A percentile compares a stretch with the other conserved stretches of the same genome.
phyloP scores from a whole-genome alignment of 2,113 vertebrate genomes.

The Drymodes brunneopygia region DNA sequence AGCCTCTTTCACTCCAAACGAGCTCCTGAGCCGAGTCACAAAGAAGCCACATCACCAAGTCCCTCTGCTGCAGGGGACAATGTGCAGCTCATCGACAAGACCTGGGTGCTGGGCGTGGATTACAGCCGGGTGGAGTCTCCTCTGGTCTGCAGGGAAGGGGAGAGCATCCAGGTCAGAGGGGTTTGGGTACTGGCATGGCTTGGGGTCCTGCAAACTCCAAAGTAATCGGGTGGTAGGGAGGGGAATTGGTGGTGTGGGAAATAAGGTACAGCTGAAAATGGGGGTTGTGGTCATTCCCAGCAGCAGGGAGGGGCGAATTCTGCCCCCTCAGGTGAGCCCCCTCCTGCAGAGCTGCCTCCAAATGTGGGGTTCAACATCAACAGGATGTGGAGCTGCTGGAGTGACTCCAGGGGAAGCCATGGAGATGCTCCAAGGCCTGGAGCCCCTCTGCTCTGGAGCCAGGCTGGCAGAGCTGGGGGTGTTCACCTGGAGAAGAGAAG shows the following conservation, averaged over 20 bases:
- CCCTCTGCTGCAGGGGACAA: constrained; percentile 43
- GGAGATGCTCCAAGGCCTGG: background rate
- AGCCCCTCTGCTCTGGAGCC: background rate
- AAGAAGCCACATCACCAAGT: constrained; percentile 5
- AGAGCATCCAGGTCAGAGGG: constrained; percentile 80
- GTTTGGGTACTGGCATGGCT: background rate
- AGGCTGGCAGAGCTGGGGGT: background rate
- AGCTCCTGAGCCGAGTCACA: constrained; percentile 19
- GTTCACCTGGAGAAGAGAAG: background rate
- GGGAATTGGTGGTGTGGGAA: background rate
- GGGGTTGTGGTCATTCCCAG: background rate
- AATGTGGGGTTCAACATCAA: background rate
- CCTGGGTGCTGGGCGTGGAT: constrained; percentile 73
- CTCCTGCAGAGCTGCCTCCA: background rate
- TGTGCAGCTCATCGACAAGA: constrained; percentile 67
- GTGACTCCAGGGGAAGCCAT: fast-evolving
- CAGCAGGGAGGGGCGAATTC: background rate
- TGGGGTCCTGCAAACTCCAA: background rate
- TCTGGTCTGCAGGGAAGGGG: constrained; percentile 78
- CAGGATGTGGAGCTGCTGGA: background rate
- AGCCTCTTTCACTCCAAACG: constrained; percentile 80
- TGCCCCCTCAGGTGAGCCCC: background rate
- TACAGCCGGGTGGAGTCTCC: constrained; percentile 78
- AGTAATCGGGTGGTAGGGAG: background rate
- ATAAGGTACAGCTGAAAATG: background rate